Evolutionary conservation across 2,797 vertebrate species (phyloP).

Genomic region (Champsocephalus esox): DNA sequence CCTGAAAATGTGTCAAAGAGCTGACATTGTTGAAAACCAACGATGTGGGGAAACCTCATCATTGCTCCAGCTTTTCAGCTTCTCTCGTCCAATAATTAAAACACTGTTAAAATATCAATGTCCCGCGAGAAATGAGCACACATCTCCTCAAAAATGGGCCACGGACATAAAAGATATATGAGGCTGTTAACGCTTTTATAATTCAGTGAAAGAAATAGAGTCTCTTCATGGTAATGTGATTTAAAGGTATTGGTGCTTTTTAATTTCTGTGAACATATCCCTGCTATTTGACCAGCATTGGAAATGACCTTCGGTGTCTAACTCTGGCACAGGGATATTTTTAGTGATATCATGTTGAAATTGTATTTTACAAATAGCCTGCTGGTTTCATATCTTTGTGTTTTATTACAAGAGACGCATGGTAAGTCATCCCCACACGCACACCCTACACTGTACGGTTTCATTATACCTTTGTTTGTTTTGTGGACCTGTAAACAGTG

Average conservation of each 20-base stretch:
- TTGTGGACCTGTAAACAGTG: constrained; percentile 68
- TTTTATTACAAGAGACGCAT: constrained; percentile 29
- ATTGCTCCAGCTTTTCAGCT: constrained; percentile 47
- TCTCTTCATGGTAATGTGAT: constrained; percentile 79
- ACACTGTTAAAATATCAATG: constrained; percentile 83
- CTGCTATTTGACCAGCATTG: constrained; percentile 64
- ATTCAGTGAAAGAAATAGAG: constrained; percentile 74
- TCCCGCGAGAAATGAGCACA: constrained; percentile 73
- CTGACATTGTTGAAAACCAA: constrained; percentile 81
- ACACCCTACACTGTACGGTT: constrained; percentile 48
- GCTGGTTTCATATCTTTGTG: constrained; percentile 25
- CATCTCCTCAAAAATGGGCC: constrained; percentile 64
- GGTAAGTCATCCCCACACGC: constrained; percentile 36
- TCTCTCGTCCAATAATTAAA: constrained; percentile 79
- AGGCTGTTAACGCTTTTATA: constrained; percentile 71
- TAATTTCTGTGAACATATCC: constrained; percentile 76
- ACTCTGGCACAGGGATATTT: constrained; percentile 1
- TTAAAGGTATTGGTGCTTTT: constrained; percentile 77
- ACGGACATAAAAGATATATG: constrained; percentile 76
- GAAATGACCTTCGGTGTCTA: constrained; percentile 63
- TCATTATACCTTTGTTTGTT: constrained; percentile 70
- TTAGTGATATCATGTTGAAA: constrained; percentile 12
- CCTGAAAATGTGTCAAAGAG: constrained; percentile 77
- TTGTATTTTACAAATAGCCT: constrained; percentile 20
- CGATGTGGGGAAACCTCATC: constrained; percentile 81